Evolutionary conservation across 2,797 vertebrate species (phyloP).

Genomic region (Lycodopsis pacificus): DNA sequence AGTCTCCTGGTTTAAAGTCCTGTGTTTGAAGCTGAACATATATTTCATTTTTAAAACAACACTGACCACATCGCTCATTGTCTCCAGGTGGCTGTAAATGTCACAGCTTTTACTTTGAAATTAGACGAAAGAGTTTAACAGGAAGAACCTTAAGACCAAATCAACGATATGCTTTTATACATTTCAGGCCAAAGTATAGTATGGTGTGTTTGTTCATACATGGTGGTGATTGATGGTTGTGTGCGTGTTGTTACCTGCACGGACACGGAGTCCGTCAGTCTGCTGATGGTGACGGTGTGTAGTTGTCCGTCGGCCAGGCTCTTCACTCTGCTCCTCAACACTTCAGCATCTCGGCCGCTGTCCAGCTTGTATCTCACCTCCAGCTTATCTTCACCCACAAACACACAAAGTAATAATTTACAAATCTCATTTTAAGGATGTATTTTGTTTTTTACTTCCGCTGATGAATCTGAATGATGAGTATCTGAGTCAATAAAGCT

Average conservation of each 20-base stretch:
- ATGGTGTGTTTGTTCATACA: neutral
- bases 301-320: slow-evolving; percentile 89
- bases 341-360: slow-evolving; percentile 85
- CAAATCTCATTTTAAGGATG: slow-evolving; percentile 6
- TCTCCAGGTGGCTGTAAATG: too few relatives aligned
- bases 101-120: too few relatives aligned
- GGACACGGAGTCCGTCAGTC: slow-evolving; percentile 83
- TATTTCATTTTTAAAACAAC: too few relatives aligned
- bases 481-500: slow-evolving; percentile 49
- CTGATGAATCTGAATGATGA: slow-evolving; percentile 20
- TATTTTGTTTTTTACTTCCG: slow-evolving; percentile 4
- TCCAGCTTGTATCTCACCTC: slow-evolving; percentile 92
- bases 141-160: too few relatives aligned
- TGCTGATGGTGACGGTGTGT: slow-evolving; percentile 85
- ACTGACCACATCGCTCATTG: too few relatives aligned
- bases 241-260: slow-evolving; percentile 58
- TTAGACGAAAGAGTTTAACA: too few relatives aligned
- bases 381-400: slow-evolving; percentile 85
- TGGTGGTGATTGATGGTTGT: neutral
- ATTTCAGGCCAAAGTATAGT: neutral
- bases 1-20: too few relatives aligned
- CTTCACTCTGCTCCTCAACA: slow-evolving; percentile 84
- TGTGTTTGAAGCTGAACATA: too few relatives aligned
- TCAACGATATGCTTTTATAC: neutral
- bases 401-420: too few relatives aligned